Percentiles rank a stretch among this genome's conserved stretches.
Evolutionary conservation across 2,888 invertebrate species (phyloP).

Genomic region (Limnephilus rhombicus): DNA sequence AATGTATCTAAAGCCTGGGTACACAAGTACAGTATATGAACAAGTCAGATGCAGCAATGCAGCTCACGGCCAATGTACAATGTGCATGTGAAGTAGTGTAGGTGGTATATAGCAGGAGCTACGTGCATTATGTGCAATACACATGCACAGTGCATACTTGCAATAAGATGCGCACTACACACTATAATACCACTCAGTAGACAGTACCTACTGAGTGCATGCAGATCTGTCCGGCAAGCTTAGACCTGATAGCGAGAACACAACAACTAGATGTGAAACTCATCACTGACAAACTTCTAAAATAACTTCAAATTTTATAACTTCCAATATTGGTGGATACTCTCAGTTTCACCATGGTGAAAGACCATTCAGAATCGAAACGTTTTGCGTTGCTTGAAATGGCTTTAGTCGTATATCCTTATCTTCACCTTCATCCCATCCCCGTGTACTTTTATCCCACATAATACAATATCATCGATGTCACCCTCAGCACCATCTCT

Average conservation of each 20-base stretch:
- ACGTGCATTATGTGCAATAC: background rate
- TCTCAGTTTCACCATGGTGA: no score
- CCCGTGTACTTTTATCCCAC: no score
- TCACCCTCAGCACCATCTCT: no score
- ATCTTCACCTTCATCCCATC: no score
- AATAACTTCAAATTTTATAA: background rate
- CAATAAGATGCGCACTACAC: background rate
- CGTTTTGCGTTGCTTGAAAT: no score
- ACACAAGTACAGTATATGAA: background rate
- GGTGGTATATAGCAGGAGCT: background rate
- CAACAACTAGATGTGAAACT: background rate
- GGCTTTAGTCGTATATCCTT: no score
- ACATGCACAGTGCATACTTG: background rate
- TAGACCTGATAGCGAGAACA: background rate
- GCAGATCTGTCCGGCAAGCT: background rate
- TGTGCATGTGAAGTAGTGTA: background rate
- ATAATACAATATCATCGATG: no score
- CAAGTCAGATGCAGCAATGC: slow-evolving; percentile 21
- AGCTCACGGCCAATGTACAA: slow-evolving; percentile 26
- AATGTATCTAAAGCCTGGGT: background rate
- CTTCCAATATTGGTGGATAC: no score
- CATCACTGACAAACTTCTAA: background rate
- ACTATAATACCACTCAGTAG: background rate
- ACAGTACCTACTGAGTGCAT: background rate
- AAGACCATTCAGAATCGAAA: no score